Evolutionary conservation across 92 coral and sea anemone species (phyloP).

Genomic region (Actinernus sp.): DNA sequence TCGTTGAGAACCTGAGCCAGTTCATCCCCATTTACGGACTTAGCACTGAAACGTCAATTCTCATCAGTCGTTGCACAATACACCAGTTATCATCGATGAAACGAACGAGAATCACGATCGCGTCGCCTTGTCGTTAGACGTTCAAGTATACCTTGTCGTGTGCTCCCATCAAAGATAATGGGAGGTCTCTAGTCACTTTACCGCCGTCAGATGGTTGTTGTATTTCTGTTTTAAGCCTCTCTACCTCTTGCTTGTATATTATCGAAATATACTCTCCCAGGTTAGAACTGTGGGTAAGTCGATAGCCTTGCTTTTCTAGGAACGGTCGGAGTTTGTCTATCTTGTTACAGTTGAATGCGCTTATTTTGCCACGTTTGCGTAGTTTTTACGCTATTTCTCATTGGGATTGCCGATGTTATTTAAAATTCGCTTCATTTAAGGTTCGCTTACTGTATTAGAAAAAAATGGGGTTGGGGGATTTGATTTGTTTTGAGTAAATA

Average conservation of each 20-base stretch:
- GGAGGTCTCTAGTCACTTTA: conserved; percentile 10
- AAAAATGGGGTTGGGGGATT: too few relatives aligned
- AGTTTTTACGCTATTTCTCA: too few relatives aligned
- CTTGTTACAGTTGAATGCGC: too few relatives aligned
- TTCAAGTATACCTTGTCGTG: too few relatives aligned
- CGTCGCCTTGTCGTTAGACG: conserved; percentile 66
- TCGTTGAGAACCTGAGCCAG: conserved; percentile 47
- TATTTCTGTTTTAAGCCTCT: conserved; percentile 8
- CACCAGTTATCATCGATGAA: conserved; percentile 45
- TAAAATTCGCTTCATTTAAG: too few relatives aligned
- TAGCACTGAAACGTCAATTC: conserved; percentile 52
- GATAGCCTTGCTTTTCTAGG: too few relatives aligned
- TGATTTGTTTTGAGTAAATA: too few relatives aligned
- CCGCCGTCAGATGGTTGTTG: conserved; percentile 9
- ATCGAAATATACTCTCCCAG: conserved; percentile 1
- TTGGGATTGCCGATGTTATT: too few relatives aligned
- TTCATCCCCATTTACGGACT: conserved; percentile 42
- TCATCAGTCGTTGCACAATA: conserved; percentile 38
- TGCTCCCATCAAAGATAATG: conserved; percentile 43
- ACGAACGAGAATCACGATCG: conserved; percentile 41
- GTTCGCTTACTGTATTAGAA: too few relatives aligned
- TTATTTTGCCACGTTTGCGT: too few relatives aligned
- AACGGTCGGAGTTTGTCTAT: too few relatives aligned
- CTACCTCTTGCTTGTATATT: not conserved
- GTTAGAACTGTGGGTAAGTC: conserved; percentile 4